Evolutionary conservation across 2,797 vertebrate genomes (phyloP).

Genomic region (Clarias platycephalus): DNA sequence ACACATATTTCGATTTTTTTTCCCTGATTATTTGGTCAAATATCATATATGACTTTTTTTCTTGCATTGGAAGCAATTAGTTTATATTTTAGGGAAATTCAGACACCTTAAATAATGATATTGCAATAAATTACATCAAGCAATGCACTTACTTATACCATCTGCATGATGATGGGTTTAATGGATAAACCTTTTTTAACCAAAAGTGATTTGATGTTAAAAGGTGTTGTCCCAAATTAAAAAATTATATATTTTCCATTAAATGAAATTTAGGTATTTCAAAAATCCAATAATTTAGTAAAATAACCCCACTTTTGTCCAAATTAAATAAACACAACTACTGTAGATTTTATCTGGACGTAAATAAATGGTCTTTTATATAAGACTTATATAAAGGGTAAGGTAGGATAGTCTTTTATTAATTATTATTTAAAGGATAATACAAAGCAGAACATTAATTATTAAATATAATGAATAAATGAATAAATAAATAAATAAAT

Average conservation of each 20-base stretch:
- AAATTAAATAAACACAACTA: not conserved
- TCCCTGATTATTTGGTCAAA: not conserved
- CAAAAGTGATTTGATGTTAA: not conserved
- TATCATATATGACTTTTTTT: not conserved
- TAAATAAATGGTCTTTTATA: too few species aligned
- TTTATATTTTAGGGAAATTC: not conserved
- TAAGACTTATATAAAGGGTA: too few species aligned
- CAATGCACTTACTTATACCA: not conserved
- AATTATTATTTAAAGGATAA: too few species aligned
- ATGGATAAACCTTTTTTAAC: not conserved
- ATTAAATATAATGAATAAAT: too few species aligned
- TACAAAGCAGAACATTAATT: too few species aligned
- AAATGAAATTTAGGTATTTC: not conserved
- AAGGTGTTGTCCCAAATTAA: not conserved
- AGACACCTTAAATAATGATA: not conserved
- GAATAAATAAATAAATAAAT: too few species aligned
- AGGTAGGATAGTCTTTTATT: too few species aligned
- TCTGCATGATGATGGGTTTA: not conserved
- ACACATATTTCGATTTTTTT: too few species aligned
- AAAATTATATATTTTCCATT: not conserved
- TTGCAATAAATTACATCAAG: not conserved
- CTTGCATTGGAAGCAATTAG: not conserved
- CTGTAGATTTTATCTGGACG: too few species aligned
- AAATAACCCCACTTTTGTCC: not conserved
- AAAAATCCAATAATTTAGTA: too few species aligned